phyloP scores from a whole-genome alignment of 2,113 vertebrate genomes.

The Thamnophis sirtalis region DNA sequence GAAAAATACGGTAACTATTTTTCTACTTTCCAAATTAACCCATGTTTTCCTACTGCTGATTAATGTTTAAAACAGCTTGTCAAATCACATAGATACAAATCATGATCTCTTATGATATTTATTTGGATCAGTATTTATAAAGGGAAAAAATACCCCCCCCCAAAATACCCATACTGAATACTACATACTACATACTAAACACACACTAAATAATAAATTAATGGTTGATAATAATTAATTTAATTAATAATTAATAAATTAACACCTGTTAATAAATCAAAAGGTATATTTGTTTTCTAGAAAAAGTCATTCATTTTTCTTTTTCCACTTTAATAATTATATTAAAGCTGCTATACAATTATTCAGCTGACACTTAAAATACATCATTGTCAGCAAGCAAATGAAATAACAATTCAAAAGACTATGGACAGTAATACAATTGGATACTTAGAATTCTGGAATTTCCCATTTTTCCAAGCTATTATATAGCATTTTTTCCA shows the following conservation, averaged over 20 bases:
- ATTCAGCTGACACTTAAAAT: not conserved
- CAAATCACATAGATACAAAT: not conserved
- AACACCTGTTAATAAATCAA: not conserved
- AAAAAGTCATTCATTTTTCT: not conserved
- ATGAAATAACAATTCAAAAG: not conserved
- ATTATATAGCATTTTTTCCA: conserved; percentile 6
- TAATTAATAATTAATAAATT: not conserved
- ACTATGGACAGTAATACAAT: not conserved
- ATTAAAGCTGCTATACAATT: not conserved
- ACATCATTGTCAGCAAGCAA: not conserved
- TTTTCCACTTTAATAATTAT: not conserved
- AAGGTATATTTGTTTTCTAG: not conserved
- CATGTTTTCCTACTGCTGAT: not conserved
- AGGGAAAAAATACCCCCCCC: no score
- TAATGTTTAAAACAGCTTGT: not conserved
- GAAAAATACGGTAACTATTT: not conserved
- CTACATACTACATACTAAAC: no score
- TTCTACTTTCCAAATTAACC: not conserved
- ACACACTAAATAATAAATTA: not conserved
- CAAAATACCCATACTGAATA: no score
- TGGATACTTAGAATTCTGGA: not conserved
- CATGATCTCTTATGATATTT: not conserved
- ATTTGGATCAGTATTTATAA: not conserved
- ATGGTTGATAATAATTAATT: not conserved
- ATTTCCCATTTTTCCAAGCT: not conserved